Percentiles rank a stretch among this genome's conserved stretches.
phyloP scores from a whole-genome alignment of 2,113 vertebrate genomes.

The Anguilla rostrata region DNA sequence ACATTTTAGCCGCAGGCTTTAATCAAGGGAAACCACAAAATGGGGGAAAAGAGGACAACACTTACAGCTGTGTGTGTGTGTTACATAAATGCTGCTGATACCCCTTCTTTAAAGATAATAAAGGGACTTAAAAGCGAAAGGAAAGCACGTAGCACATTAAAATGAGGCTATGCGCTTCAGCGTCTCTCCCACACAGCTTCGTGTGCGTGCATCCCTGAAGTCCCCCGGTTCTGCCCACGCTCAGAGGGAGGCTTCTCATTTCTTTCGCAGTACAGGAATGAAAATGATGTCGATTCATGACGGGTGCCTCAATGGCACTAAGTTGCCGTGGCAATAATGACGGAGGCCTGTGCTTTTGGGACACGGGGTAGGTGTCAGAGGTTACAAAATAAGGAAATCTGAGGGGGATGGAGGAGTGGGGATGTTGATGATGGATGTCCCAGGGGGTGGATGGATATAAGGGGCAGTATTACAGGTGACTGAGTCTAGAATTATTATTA shows the following conservation, averaged over 20 bases:
- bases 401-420: no score
- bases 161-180: neutral
- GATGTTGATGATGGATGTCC: no score
- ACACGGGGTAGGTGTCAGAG: no score
- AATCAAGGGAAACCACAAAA: neutral
- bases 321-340: neutral
- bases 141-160: neutral
- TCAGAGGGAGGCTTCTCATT: neutral
- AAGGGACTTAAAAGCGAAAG: neutral
- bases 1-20: neutral
- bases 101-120: slow-evolving; percentile 34
- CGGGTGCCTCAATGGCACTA: neutral
- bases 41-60: neutral
- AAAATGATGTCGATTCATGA: neutral
- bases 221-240: neutral
- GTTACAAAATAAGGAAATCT: no score
- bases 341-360: neutral
- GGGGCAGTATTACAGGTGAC: no score
- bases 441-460: no score
- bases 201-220: neutral
- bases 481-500: no score
- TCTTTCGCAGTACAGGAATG: neutral
- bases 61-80: neutral
- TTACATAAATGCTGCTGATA: slow-evolving; percentile 24
- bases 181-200: neutral